Evolutionary conservation across 2,113 vertebrate species (phyloP).

Genomic region (Hippopotamus amphibius): DNA sequence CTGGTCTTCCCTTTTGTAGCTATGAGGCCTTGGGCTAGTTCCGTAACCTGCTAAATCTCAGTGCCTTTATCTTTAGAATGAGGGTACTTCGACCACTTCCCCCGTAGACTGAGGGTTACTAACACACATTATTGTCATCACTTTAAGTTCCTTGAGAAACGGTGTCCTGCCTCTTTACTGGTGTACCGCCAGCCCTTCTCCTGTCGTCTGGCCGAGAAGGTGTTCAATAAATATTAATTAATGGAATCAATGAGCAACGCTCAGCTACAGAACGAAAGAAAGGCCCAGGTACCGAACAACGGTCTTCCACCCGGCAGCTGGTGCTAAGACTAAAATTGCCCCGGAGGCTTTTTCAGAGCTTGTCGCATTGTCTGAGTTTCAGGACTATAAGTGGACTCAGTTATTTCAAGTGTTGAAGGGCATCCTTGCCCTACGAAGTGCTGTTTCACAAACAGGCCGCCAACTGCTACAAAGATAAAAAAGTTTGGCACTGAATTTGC

Average conservation of each 20-base stretch:
- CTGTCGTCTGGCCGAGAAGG: neutral
- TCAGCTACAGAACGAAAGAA: neutral
- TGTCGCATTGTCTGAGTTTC: neutral
- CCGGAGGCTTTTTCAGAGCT: neutral
- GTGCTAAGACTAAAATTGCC: neutral
- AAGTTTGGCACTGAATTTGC: neutral
- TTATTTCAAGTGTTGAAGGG: constrained; percentile 18
- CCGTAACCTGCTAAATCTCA: neutral
- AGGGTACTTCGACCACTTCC: neutral
- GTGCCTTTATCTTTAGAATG: neutral
- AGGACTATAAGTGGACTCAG: neutral
- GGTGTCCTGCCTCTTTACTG: neutral
- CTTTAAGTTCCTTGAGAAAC: neutral
- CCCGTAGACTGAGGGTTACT: neutral
- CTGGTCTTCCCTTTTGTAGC: neutral
- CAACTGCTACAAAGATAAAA: constrained; percentile 40
- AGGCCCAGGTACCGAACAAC: neutral
- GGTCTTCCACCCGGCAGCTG: neutral
- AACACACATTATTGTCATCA: neutral
- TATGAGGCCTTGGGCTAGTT: neutral
- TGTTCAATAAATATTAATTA: neutral
- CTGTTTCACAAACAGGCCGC: constrained; percentile 26
- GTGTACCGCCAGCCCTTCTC: neutral
- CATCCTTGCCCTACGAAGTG: constrained; percentile 6
- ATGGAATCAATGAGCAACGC: neutral